These are phyloP conservation scores for Haliclona indistincta DNA, from an alignment of 37 sponge, comb jelly and placozoan species.

Conservation along the genomic window DNA sequence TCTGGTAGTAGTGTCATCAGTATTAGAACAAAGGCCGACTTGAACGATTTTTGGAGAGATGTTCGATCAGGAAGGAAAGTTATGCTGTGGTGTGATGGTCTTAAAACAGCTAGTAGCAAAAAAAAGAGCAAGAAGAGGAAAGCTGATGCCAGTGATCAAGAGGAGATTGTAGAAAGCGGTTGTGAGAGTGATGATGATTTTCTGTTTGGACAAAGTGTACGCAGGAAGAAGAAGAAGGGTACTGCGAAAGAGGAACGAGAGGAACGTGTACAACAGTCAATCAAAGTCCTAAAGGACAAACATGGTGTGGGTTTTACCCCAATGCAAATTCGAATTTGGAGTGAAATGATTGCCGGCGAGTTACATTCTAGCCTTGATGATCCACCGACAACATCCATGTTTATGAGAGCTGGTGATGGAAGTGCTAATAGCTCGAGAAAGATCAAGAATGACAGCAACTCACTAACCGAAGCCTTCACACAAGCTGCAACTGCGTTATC, in stretches of 20 bases:
- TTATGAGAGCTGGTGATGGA: slow-evolving; percentile 3
- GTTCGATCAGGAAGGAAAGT: background rate
- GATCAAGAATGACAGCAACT: background rate
- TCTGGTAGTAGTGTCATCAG: slow-evolving; percentile 4
- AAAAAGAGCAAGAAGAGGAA: background rate
- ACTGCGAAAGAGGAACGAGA: background rate
- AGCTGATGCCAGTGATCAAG: background rate
- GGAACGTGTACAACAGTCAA: background rate
- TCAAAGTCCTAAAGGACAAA: slow-evolving; percentile 3
- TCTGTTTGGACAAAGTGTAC: no score
- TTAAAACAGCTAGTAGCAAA: background rate
- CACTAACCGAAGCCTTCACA: background rate
- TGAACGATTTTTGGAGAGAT: slow-evolving; percentile 12
- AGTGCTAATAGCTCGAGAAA: background rate
- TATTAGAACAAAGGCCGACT: background rate
- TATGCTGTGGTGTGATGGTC: slow-evolving; percentile 19
- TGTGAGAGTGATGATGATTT: no score
- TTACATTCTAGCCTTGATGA: slow-evolving; percentile 2
- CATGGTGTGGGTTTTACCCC: slow-evolving; percentile 13
- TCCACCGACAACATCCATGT: slow-evolving; percentile 21
- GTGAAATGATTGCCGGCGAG: slow-evolving; percentile 7
- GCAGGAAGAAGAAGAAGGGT: no score
- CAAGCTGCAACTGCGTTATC: background rate
- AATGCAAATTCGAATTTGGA: slow-evolving; percentile 17
- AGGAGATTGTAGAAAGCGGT: no score